Base-by-base conservation (phyloP, 2,797 vertebrate species). In the Centropyge bicolor region DNA sequence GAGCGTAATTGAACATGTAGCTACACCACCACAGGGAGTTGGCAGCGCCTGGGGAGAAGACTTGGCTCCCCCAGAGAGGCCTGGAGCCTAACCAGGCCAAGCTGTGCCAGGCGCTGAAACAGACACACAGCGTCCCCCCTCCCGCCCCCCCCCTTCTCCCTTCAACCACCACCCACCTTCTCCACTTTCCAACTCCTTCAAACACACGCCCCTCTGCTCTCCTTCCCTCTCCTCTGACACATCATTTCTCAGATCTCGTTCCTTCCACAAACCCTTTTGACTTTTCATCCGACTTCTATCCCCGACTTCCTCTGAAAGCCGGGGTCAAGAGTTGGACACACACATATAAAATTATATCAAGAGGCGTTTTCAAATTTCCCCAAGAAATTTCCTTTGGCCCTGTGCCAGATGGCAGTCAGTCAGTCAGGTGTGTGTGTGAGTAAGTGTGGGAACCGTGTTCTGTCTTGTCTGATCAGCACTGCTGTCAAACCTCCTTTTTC, bases 1-100 rank as follows among this genome's bases (percentile, higher is more conserved):
- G 89, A 92, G 88, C 89, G 82, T 93, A 94, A 94, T 91, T 93
- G 92, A 90, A 92, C 93, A 93, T 94, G 94, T 94, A 93, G 92
- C 91, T 93, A 91, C 94, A 93, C 89, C 85, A 93, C 91, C 91
- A 91, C 92, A 93, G 92, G 91, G 94, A 93, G 89, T 93, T 94
- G 94, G 93, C 93, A 94, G 86, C 40, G 86, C 83, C 89, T 79
- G 73, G 88, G 89, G 93, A 91, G 89, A 92, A 89, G 86, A 89
- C 85, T 91, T 94, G 90, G 92, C 93, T 92, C 88, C 91, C 90
- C 89, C 68, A 86, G 89, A 91, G 85, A 89, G 91, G 86, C 86
- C 86, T 88, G 81, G 81, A 89, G 88, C 82, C 83, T 83, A 85
- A 90, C 85, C 87, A 88, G 88, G 86, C 82, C 84, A 71, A 78